phyloP scores from a whole-genome alignment of 2,113 vertebrate species.

The Malurus elegans region DNA sequence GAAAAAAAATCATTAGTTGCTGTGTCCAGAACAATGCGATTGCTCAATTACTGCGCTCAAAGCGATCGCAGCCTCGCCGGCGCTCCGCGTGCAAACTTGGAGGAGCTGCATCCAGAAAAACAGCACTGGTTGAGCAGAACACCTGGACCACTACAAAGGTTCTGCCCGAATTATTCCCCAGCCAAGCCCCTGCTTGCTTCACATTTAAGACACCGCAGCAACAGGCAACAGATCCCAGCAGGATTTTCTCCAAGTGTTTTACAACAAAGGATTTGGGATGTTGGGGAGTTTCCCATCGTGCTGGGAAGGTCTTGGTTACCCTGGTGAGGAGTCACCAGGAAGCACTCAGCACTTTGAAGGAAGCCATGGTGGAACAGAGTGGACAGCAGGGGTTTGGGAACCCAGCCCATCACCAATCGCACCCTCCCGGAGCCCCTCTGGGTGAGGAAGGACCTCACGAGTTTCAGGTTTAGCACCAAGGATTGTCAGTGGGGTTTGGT shows the following conservation, averaged over 20 bases:
- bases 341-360: background rate
- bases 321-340: background rate
- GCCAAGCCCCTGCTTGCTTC: background rate
- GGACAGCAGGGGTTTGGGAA: background rate
- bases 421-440: background rate
- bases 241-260: background rate
- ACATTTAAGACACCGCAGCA: background rate
- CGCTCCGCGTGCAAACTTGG: background rate
- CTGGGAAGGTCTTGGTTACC: fast-evolving
- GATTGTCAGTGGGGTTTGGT: background rate
- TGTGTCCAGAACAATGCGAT: slow-evolving; percentile 5
- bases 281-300: fast-evolving
- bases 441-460: fast-evolving
- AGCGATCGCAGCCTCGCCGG: background rate
- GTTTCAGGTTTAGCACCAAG: background rate
- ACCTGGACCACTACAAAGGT: background rate
- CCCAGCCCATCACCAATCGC: fast-evolving
- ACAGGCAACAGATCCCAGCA: background rate
- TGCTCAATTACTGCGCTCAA: slow-evolving; percentile 16
- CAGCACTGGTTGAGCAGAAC: background rate
- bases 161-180: background rate
- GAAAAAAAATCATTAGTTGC: slow-evolving; percentile 46
- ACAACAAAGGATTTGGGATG: background rate
- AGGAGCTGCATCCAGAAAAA: background rate
- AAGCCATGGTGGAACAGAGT: fast-evolving